Base-by-base conservation (phyloP, 64 coral and sea anemone species). In the Montipora efflorescens region DNA sequence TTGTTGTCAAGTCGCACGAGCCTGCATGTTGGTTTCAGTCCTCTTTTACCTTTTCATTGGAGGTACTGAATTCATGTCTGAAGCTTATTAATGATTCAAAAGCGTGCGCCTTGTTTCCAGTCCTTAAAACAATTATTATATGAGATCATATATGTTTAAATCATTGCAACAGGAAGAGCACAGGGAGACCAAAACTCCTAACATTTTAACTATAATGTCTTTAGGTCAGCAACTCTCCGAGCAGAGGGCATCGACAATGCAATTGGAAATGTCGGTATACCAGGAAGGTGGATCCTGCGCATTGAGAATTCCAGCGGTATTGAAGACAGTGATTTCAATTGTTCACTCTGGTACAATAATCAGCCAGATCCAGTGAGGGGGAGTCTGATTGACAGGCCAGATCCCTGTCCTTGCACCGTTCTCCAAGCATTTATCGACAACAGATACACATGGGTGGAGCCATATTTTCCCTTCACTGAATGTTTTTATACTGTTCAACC, bases 371-470 rank as follows among this genome's bases (percentile, higher is more conserved):
- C 58, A 5, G 16, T 28, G 28, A 28, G 28, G 28, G 28, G 20
- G 3, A 62, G 49, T 18, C 79, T 36, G 8, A 62, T 15, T 7
- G 53, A 66, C 11, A 5, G 22, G 4, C 91, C 85, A 15, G 57
- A 78, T 10, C 83, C 91, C 12, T 93, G 91, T 66, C 91, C 91
- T 6, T 93, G 91, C 47, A 80, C 62, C 7, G 18, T 78, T 5
- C 45, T 25, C 7, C 91, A 93, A 67, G 91, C 83, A 23, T 21
- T 14, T 43, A 61, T 61, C 19, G 91, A 93, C 49, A 75, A 87
- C 15, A 48, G 91, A 46, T 93, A 84, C 15, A 48, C 43, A 13
- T 66, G 7, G 50, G 57, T 68, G 8, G 57, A 67, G 11, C 36
- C 36, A 52, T 25, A 14, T 28, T 67, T 48, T 48, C 82, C 82